Percentiles rank a stretch among this genome's conserved stretches.
Conservation (phyloP, 2,797 vertebrate species). For the Myotis pilosus region DNA sequence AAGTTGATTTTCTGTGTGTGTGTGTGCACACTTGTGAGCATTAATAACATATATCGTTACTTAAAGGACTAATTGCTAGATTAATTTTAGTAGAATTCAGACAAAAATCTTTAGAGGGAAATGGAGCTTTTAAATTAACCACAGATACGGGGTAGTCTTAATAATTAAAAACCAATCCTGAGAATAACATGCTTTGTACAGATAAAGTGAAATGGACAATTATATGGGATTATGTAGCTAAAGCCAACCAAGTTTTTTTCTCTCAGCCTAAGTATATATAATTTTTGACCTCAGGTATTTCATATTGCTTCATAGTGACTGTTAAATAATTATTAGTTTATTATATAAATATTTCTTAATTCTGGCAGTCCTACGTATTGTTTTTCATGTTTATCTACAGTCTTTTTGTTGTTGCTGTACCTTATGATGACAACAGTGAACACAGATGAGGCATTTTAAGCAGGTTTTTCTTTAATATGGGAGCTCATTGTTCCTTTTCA, state of each 20-base stretch:
- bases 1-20: neutral
- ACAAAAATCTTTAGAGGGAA: slow-evolving; percentile 10
- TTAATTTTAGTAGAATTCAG: slow-evolving; percentile 20
- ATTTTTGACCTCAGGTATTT: neutral
- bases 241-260: neutral
- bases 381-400: neutral
- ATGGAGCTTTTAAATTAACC: slow-evolving; percentile 14
- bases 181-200: neutral
- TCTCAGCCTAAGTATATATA: neutral
- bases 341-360: neutral
- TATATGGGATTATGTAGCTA: neutral
- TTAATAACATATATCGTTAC: neutral
- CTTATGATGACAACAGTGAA: neutral
- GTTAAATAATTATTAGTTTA: neutral
- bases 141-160: neutral
- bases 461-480: neutral
- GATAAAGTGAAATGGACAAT: neutral
- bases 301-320: neutral
- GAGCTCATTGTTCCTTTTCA: neutral
- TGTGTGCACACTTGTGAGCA: neutral
- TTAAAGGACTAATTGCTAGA: slow-evolving; percentile 1
- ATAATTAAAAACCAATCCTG: neutral
- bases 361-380: neutral
- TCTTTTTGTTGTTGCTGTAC: neutral
- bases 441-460: neutral